Evolutionary conservation across 2,797 vertebrate genomes (phyloP).

Genomic region (Pelodytes ibericus): DNA sequence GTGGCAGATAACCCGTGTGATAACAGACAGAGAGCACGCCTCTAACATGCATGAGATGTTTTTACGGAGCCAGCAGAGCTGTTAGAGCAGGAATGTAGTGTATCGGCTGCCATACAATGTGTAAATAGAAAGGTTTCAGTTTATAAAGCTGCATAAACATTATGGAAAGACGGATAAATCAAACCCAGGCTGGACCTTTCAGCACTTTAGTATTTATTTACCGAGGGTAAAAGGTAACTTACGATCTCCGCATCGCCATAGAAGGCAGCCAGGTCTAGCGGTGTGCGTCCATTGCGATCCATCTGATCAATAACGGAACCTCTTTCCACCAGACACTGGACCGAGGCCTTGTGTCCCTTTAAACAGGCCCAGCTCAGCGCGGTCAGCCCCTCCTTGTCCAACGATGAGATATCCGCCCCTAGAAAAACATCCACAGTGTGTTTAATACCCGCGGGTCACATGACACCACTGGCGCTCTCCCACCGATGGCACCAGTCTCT

Average conservation of each 20-base stretch:
- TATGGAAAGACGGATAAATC: not conserved
- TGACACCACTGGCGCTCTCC: too few species aligned
- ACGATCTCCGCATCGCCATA: conserved; percentile 96
- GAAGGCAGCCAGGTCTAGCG: conserved; percentile 94
- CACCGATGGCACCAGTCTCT: too few species aligned
- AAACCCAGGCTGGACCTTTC: not conserved
- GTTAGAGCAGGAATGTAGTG: conserved; percentile 20
- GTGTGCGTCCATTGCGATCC: conserved; percentile 95
- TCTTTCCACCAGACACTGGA: conserved; percentile 91
- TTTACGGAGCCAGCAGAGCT: too few species aligned
- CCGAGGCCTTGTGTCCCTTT: conserved; percentile 92
- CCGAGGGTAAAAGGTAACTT: conserved; percentile 63
- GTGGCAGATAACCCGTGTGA: not conserved
- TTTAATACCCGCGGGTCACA: too few species aligned
- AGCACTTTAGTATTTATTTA: not conserved
- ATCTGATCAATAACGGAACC: conserved; percentile 92
- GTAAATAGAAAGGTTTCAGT: conserved; percentile 22
- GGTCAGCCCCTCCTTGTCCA: conserved; percentile 96
- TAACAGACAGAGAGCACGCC: conserved; percentile 10
- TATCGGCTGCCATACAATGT: conserved; percentile 7
- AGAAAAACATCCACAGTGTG: conserved; percentile 36
- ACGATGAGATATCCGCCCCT: conserved; percentile 87
- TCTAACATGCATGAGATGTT: conserved; percentile 4
- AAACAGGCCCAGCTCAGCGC: conserved; percentile 97
- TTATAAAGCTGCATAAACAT: conserved; percentile 21